These are phyloP conservation scores for Dryobota labecula DNA, from an alignment of 2,888 invertebrate genomes.

Conservation along the genomic window DNA sequence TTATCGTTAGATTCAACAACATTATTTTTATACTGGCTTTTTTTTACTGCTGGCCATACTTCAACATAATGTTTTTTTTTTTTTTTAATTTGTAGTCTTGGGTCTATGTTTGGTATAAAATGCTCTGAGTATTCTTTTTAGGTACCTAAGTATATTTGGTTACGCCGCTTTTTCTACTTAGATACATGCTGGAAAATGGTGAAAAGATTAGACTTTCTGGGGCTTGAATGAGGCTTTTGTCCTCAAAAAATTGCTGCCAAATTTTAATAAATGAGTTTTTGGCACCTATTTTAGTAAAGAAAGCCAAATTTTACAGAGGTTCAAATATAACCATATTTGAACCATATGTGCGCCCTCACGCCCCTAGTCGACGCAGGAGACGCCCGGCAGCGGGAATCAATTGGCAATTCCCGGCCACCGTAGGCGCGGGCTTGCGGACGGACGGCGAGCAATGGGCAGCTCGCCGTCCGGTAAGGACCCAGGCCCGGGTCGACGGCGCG, in stretches of 20 bases:
- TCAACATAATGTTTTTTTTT: not conserved
- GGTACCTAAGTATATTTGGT: not conserved
- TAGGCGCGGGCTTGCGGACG: no score
- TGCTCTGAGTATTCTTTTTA: not conserved
- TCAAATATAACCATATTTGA: no score
- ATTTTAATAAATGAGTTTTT: not conserved
- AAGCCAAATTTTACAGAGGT: no score
- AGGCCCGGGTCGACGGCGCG: no score
- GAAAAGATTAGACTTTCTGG: not conserved
- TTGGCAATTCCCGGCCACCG: no score
- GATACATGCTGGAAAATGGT: no score
- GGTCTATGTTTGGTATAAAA: not conserved
- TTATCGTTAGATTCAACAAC: constrained; percentile 39
- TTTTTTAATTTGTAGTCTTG: not conserved
- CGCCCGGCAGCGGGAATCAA: no score
- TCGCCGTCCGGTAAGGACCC: no score
- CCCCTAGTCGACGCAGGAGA: no score
- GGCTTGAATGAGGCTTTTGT: not conserved
- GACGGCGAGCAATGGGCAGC: no score
- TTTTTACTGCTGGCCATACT: not conserved
- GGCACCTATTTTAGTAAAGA: no score
- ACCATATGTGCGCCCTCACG: no score
- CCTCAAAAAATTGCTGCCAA: not conserved
- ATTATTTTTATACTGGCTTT: constrained; percentile 24
- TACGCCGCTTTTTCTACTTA: not conserved